Evolutionary conservation across 2,888 invertebrate species (phyloP), one percentile per base, ranked within the genome.

Genomic region (Meganola albula): DNA sequence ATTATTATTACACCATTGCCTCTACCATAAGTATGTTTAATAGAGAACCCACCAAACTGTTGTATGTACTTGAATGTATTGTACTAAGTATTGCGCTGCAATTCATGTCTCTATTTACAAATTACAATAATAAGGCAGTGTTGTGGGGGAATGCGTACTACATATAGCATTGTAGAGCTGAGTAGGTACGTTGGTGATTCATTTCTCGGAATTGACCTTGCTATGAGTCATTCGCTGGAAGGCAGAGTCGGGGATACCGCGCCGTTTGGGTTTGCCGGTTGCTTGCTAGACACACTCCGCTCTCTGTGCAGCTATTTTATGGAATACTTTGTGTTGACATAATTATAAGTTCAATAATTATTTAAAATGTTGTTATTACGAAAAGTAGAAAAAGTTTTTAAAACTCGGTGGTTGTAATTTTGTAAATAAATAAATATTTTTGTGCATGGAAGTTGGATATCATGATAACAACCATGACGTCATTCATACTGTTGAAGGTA

Each of bases 191-290:
- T 66, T 76, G 82, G 83, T 86, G 86, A 86, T 84, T 87, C 86
- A 86, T 84, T 84, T 84, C 84, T 87, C 85, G 83, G 86, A 86
- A 86, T 86, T 86, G 86, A 86, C 86, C 86, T 87, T 85, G 86
- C 84, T 76, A 85, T 87, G 86, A 87, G 86, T 87, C 86, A 87
- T 83, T 86, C 85, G 83, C 61, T 82, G 78, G 80, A 79, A 83
- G 83, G 84, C 85, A 85, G 83, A 84, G 84, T 83, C 71, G 86
- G 86, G 86, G 85, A 87, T 86, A 85, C 85, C 86, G 86, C 84
- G 83, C 83, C 77, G 83, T n/a, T n/a, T n/a, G n/a, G n/a, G 84
- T 80, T 83, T 82, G 82, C 79, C 83, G 84, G 84, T 70, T 71
- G 80, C 73, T 74, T 66, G 71, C 70, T 77, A 75, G 74, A 71